Evolutionary conservation across 35 echinoderm and acorn worm genomes (phyloP).

Genomic region (Apostichopus parvimensis): DNA sequence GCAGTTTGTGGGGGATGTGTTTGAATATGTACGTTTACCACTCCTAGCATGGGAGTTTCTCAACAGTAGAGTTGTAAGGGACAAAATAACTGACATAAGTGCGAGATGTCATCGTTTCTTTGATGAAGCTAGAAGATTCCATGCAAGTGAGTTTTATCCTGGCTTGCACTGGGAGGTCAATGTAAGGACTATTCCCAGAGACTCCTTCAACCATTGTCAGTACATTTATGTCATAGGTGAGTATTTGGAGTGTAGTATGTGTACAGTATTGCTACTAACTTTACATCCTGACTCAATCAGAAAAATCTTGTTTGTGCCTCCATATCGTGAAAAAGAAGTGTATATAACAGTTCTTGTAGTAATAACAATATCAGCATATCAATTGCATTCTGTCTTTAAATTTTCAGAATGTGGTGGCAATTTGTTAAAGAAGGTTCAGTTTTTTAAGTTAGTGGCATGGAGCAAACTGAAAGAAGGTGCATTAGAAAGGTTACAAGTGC

Average conservation of each 20-base stretch:
- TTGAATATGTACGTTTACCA: conserved; percentile 91
- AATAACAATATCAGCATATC: too few species aligned
- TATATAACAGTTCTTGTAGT: not conserved
- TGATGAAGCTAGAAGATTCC: conserved; percentile 89
- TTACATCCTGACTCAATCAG: too few species aligned
- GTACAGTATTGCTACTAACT: too few species aligned
- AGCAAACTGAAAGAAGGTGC: too few species aligned
- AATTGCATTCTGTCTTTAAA: too few species aligned
- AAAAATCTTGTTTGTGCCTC: too few species aligned
- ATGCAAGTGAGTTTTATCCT: conserved; percentile 90
- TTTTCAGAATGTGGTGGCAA: too few species aligned
- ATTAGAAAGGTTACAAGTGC: too few species aligned
- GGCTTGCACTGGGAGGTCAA: conserved; percentile 95
- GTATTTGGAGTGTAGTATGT: not conserved
- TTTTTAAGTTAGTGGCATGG: too few species aligned
- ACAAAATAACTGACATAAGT: conserved; percentile 68
- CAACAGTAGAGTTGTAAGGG: conserved; percentile 67
- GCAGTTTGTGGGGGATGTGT: conserved; percentile 66
- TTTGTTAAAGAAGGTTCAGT: too few species aligned
- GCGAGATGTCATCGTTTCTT: conserved; percentile 77
- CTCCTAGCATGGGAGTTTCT: conserved; percentile 94
- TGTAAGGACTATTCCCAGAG: conserved; percentile 81
- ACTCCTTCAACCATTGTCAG: conserved; percentile 81
- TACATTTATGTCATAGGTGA: conserved; percentile 94
- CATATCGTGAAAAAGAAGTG: not conserved